phyloP scores from a whole-genome alignment of 2,113 vertebrate species.

The Thamnophis sirtalis region DNA sequence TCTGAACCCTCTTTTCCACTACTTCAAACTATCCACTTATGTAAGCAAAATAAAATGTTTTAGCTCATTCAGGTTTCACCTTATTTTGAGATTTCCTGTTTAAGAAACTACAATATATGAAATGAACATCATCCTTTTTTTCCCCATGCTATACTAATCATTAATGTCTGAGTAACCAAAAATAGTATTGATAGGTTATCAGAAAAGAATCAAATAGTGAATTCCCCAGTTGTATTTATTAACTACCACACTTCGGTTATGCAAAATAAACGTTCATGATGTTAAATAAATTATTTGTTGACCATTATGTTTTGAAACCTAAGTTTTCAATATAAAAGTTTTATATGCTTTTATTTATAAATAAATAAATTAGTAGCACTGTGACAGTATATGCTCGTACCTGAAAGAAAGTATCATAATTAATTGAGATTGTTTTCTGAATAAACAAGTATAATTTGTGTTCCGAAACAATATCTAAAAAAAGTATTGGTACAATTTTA shows the following conservation, averaged over 20 bases:
- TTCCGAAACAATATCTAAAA: background rate
- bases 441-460: background rate
- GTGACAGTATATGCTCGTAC: background rate
- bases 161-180: slow-evolving; percentile 44
- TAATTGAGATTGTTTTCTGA: background rate
- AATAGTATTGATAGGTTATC: slow-evolving; percentile 43
- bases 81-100: background rate
- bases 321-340: background rate
- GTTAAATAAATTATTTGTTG: background rate
- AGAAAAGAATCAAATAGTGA: background rate
- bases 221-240: background rate
- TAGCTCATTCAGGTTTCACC: background rate
- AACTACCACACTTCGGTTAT: background rate
- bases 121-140: background rate
- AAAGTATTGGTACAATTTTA: background rate
- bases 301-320: background rate
- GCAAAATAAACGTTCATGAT: background rate
- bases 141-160: background rate
- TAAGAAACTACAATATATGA: background rate
- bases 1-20: slow-evolving; percentile 27
- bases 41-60: slow-evolving; percentile 22
- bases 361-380: background rate
- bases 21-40: slow-evolving; percentile 22
- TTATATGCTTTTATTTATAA: slow-evolving; percentile 7
- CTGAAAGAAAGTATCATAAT: background rate